Conservation (phyloP, 92 coral and sea anemone genomes). For the Anthopleura xanthogrammica region DNA sequence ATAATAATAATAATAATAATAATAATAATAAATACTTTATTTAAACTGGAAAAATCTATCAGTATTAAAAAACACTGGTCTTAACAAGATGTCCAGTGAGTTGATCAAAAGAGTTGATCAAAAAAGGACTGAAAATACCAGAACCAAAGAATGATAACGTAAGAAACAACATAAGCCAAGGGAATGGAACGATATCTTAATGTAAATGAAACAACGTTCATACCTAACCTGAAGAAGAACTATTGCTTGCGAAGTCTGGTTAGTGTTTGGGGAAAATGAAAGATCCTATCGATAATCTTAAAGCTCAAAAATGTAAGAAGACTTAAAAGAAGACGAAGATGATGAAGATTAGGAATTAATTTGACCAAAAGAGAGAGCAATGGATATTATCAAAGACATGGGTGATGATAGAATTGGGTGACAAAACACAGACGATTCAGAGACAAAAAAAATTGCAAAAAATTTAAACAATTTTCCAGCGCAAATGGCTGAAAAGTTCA, state of each 20-base stretch:
- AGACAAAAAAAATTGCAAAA: neutral
- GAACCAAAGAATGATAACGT: too few relatives aligned
- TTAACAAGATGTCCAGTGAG: too few relatives aligned
- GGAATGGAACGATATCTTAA: too few relatives aligned
- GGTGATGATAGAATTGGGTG: neutral
- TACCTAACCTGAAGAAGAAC: neutral
- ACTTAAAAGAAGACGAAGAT: neutral
- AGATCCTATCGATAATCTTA: neutral
- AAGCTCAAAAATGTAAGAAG: neutral
- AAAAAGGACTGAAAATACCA: too few relatives aligned
- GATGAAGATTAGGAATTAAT: slow-evolving; percentile 17
- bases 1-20: too few relatives aligned
- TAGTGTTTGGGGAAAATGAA: neutral
- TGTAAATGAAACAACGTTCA: neutral
- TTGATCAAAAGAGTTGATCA: too few relatives aligned
- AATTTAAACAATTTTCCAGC: neutral
- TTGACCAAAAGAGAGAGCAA: neutral
- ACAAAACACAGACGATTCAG: neutral
- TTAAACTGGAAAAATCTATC: too few relatives aligned
- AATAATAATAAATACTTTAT: too few relatives aligned
- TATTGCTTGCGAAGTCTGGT: neutral
- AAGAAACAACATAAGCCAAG: too few relatives aligned
- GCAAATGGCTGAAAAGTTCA: too few relatives aligned
- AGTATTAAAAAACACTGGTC: too few relatives aligned
- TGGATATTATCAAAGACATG: neutral